Evolutionary conservation across 1,140 invertebrate species (phyloP).

Genomic region (Bombus pyrosoma): DNA sequence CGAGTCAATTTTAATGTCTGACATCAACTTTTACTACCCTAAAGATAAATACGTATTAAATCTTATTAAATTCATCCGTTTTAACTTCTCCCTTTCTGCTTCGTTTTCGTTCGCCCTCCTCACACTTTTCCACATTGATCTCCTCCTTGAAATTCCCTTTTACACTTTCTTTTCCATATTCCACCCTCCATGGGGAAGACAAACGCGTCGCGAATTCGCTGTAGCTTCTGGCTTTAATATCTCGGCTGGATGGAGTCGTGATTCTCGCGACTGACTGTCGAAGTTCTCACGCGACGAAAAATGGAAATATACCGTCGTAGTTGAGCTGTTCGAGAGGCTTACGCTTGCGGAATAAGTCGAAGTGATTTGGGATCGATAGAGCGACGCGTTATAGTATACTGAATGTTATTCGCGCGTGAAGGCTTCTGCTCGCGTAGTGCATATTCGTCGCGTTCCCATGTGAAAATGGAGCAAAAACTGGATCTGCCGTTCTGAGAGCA

Average conservation of each 20-base stretch:
- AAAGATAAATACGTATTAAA: not conserved
- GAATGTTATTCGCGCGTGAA: not conserved
- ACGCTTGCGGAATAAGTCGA: constrained; percentile 38
- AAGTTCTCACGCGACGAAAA: constrained; percentile 53
- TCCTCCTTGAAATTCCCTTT: not conserved
- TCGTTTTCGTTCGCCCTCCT: not conserved
- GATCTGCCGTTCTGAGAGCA: not conserved
- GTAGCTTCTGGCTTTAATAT: constrained; percentile 46
- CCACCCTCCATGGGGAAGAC: not conserved
- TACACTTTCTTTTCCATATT: not conserved
- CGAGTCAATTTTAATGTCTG: no score
- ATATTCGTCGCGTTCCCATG: not conserved
- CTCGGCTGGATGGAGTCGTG: constrained; percentile 47
- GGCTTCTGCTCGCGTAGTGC: not conserved
- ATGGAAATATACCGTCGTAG: constrained; percentile 45
- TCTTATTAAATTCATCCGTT: not conserved
- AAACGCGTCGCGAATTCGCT: constrained; percentile 33
- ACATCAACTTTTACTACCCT: no score
- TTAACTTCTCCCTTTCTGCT: not conserved
- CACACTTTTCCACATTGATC: not conserved
- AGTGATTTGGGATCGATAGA: constrained; percentile 37
- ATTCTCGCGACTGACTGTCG: constrained; percentile 44
- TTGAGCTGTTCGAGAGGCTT: constrained; percentile 34
- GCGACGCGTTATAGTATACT: not conserved
- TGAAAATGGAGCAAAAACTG: not conserved